phyloP scores from a whole-genome alignment of 2,113 vertebrate genomes.

The Oophaga pumilio region DNA sequence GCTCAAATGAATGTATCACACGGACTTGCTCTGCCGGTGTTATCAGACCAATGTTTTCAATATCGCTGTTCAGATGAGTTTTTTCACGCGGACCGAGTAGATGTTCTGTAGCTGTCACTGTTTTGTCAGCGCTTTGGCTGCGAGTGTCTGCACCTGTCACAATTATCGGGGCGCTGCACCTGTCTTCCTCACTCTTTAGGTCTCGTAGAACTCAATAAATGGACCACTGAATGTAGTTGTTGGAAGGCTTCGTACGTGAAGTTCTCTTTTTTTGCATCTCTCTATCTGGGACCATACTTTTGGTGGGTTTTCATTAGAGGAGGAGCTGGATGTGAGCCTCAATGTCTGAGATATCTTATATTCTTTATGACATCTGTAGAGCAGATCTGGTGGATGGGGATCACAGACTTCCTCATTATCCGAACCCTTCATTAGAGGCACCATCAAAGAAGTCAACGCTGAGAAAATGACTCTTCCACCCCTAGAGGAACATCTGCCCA shows the following conservation, averaged over 20 bases:
- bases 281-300: background rate
- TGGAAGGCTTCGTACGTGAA: background rate
- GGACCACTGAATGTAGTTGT: background rate
- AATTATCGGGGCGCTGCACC: too few relatives aligned
- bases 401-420: background rate
- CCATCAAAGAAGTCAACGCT: background rate
- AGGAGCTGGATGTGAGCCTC: background rate
- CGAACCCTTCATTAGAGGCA: background rate
- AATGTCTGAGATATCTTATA: background rate
- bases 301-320: background rate
- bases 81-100: too few relatives aligned
- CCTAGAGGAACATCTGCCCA: background rate
- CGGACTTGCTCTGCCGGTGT: too few relatives aligned
- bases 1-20: too few relatives aligned
- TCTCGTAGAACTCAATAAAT: background rate
- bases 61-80: too few relatives aligned
- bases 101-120: too few relatives aligned
- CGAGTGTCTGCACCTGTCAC: too few relatives aligned
- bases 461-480: background rate
- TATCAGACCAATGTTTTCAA: too few relatives aligned
- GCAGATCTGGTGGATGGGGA: constrained; percentile 8
- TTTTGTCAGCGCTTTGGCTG: too few relatives aligned
- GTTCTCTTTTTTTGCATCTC: background rate
- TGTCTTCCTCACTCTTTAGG: too few relatives aligned
- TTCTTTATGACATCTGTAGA: constrained; percentile 7